Base-by-base conservation (phyloP, 2,113 vertebrate genomes). In the Odocoileus virginianus region DNA sequence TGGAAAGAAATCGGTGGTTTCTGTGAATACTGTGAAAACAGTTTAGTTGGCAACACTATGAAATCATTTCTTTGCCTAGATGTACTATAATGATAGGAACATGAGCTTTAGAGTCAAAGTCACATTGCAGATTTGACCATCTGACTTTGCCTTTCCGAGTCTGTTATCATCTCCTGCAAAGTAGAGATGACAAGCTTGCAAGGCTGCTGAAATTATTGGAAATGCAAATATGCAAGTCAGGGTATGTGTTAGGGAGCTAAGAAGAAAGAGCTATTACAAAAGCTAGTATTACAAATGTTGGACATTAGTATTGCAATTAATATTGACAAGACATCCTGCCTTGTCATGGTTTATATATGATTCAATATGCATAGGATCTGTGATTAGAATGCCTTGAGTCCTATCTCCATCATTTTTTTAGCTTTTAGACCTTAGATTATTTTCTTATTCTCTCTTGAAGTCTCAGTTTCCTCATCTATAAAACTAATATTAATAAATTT, bases 371-470 rank as follows among this genome's bases (percentile, higher is more conserved):
- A 76, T 57, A 60, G 10, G 7, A 28, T 33, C 23, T 60, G 27
- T 71, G 16, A 82, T 23, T 76, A 52, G 21, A 19, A 6, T 3
- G 27, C 30, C 7, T 74, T 14, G 9, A 76, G 19, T 52, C 27
- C 52, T 64, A 19, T 8, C 11, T 36, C 28, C 25, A 25, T 40
- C 15, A 40, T 10, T 30, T 23, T 10, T 60, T 87, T 71, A 91
- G 27, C 9, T 58, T 96, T 61, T 21, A 16, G 21, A 79, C 7
- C n/a, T 87, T 40, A 67, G 21, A 1, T 14, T 13, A 36, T 86
- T 91, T 82, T 54, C 30, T 87, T 23, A 30, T 36, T 85, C 58
- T 88, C 45, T 92, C 43, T 71, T 64, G 27, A 84, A 81, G 43
- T 92, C 43, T 83, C 43, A 19, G 5, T n/a, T 82, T 93, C n/a